Conservation (phyloP, 2,797 vertebrate species). For the Thripadectes ignobilis region DNA sequence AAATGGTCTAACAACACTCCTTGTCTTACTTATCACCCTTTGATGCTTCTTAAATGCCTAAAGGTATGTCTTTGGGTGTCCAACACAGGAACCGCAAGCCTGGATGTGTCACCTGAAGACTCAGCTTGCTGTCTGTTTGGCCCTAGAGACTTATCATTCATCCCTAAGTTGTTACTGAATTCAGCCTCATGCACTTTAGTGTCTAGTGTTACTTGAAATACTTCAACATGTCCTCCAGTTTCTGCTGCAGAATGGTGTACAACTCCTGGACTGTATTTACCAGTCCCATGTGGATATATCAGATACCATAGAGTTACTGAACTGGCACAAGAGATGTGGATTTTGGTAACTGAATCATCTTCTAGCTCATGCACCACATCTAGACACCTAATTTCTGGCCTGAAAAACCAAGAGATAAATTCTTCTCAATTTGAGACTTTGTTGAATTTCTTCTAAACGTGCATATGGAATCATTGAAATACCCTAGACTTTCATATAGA, state of each 20-base stretch:
- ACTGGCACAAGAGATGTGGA: accelerated
- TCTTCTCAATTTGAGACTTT: accelerated
- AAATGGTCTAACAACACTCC: not conserved
- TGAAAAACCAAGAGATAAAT: not conserved
- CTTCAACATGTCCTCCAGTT: not conserved
- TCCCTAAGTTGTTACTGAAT: not conserved
- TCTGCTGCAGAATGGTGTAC: not conserved
- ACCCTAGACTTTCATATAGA: not conserved
- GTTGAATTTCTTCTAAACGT: not conserved
- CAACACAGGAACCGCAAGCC: accelerated
- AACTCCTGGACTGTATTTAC: not conserved
- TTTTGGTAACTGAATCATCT: not conserved
- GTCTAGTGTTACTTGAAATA: not conserved
- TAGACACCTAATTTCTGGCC: not conserved
- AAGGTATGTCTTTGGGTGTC: not conserved
- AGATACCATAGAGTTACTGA: not conserved
- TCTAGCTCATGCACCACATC: not conserved
- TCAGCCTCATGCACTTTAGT: accelerated
- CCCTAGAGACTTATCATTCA: not conserved
- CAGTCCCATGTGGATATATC: not conserved
- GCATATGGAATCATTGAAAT: not conserved
- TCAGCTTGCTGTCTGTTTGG: not conserved
- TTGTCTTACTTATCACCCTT: not conserved
- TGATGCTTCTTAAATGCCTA: not conserved
- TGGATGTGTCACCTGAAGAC: not conserved